Percentiles rank a stretch among this genome's conserved stretches.
Evolutionary conservation across 1,140 invertebrate species (phyloP).

Genomic region (Ditylenchus dipsaci): DNA sequence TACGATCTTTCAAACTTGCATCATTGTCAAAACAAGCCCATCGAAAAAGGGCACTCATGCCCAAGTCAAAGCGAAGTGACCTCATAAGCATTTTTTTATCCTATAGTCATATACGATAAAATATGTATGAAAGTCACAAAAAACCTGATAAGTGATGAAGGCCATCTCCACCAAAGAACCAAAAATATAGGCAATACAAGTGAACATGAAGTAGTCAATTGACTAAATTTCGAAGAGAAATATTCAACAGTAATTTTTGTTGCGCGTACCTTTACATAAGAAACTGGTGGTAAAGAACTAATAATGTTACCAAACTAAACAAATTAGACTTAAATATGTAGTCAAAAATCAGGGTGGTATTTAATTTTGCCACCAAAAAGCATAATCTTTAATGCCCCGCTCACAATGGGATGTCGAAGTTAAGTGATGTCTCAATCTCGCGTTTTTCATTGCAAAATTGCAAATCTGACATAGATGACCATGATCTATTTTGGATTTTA

Average conservation of each 20-base stretch:
- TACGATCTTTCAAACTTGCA: neutral
- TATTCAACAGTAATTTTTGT: neutral
- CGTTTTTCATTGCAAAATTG: too few species aligned
- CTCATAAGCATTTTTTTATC: constrained; percentile 43
- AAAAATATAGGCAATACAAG: constrained; percentile 56
- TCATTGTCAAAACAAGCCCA: constrained; percentile 26
- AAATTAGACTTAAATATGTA: too few species aligned
- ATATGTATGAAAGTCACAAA: neutral
- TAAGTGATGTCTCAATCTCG: too few species aligned
- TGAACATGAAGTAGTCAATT: constrained; percentile 57
- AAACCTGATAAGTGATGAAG: constrained; percentile 55
- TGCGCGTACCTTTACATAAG: constrained; percentile 49
- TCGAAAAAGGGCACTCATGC: constrained; percentile 19
- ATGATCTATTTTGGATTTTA: too few species aligned
- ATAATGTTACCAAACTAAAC: constrained; percentile 56
- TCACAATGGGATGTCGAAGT: too few species aligned
- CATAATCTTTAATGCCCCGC: too few species aligned
- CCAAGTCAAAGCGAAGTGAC: constrained; percentile 24
- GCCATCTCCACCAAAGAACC: constrained; percentile 55
- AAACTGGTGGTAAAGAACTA: constrained; percentile 55
- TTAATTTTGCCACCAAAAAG: too few species aligned
- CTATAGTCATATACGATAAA: constrained; percentile 10
- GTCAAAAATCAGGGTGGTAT: too few species aligned
- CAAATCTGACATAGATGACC: too few species aligned
- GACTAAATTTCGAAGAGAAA: constrained; percentile 39